phyloP scores from a whole-genome alignment of 2,797 vertebrate genomes.

The Molossus alvarezi region DNA sequence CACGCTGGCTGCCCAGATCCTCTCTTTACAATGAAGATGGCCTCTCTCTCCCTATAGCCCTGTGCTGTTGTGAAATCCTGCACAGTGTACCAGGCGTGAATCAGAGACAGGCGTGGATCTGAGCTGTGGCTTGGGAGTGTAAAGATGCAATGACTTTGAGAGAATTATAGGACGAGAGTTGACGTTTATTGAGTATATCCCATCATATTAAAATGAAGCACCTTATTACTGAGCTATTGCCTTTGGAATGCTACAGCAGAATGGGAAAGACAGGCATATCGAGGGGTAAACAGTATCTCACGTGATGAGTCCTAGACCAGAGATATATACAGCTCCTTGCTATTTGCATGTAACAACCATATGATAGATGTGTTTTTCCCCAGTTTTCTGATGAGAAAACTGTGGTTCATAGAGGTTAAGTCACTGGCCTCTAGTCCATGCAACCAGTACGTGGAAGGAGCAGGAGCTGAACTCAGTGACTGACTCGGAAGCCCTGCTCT shows the following conservation, averaged over 20 bases:
- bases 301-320: neutral
- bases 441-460: neutral
- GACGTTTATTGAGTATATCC: neutral
- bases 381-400: conserved; percentile 24
- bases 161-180: neutral
- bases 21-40: neutral
- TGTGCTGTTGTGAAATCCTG: neutral
- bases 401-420: neutral
- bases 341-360: neutral
- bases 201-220: neutral
- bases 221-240: neutral
- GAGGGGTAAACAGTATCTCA: neutral
- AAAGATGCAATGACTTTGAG: neutral
- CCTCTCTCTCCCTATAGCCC: neutral
- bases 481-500: conserved; percentile 28
- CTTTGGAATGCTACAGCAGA: neutral
- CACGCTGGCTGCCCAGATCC: no score
- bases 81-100: neutral
- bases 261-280: neutral
- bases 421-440: neutral
- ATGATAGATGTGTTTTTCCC: neutral
- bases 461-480: neutral
- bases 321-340: neutral
- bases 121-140: no score
- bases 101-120: neutral